Base-by-base conservation (phyloP, 2,113 vertebrate genomes). In the Oplegnathus fasciatus region DNA sequence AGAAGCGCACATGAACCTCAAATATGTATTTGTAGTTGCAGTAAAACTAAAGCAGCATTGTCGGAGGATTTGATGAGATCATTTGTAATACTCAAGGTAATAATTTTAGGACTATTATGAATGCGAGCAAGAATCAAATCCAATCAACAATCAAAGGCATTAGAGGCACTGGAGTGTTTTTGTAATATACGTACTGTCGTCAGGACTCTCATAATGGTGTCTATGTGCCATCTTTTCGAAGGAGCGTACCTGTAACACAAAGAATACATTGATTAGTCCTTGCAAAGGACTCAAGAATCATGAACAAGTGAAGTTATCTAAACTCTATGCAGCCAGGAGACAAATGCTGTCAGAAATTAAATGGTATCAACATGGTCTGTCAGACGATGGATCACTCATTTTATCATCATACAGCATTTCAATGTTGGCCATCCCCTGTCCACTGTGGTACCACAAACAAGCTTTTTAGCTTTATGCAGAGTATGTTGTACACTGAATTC, bases 181-280 rank as follows among this genome's bases (percentile, higher is more conserved):
- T 52, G 11, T 26, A 58, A 54, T 71, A 46, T 86, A 95, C 97
- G 92, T 96, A 99, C 98, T 71, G 98, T 99, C 76, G 98, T 99
- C 88, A 99, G 91, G 85, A 99, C 98, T 93, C 98, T 97, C 98
- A 99, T 99, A 78, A 99, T 98, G 11, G 98, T 99, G 94, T 99
- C 98, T 95, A 99, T 99, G 93, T 99, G 98, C 98, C 98, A 99
- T 95, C 98, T 96, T 95, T 99, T 99, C 30, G 98, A 99, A 86
- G 98, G 98, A 58, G 98, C 98, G 17, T 99, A 99, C 90, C 98
- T 99, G 91, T 3, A 80, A 90, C 22, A 70, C 34, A 86, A 78
- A 90, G 18, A 91, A 94, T 70, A 60, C 24, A 91, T 5, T 10
- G 11, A 78, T 86, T 66, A 73, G 2, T 71, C 6, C 18, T 22